Evolutionary conservation across 2,888 invertebrate genomes (phyloP).

Genomic region (Eurytoma adleriae): DNA sequence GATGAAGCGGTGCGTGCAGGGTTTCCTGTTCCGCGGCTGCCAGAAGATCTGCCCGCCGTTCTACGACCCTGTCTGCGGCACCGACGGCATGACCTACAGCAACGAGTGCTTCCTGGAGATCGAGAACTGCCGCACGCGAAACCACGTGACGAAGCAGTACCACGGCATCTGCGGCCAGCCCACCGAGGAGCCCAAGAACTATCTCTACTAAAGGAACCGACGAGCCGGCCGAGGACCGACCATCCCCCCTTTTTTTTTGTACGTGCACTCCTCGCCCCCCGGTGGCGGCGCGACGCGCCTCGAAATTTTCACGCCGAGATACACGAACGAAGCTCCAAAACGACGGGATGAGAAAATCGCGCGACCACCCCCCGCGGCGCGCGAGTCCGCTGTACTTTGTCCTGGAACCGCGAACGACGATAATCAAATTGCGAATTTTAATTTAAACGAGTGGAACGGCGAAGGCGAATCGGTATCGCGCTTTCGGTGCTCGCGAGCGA

Average conservation of each 20-base stretch:
- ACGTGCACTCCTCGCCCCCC: background rate
- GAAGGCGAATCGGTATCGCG: too few relatives aligned
- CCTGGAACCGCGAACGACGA: background rate
- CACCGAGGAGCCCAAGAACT: conserved; percentile 90
- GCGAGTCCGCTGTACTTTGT: background rate
- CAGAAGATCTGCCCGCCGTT: conserved; percentile 91
- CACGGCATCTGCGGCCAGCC: conserved; percentile 92
- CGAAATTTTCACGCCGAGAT: background rate
- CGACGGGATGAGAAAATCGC: background rate
- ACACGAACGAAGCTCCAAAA: background rate
- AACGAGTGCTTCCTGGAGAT: conserved; percentile 94
- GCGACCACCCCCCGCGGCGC: background rate
- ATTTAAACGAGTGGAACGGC: too few relatives aligned
- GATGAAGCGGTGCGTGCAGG: conserved; percentile 89
- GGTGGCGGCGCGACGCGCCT: too few relatives aligned
- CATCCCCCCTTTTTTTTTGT: background rate
- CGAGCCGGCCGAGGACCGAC: background rate
- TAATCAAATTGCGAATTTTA: background rate
- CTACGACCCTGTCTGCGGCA: conserved; percentile 95
- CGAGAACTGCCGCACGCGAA: conserved; percentile 92
- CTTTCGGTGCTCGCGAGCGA: background rate
- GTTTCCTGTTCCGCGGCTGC: conserved; percentile 91
- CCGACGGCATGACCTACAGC: conserved; percentile 93
- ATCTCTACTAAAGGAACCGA: conserved; percentile 81
- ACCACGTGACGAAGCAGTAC: conserved; percentile 86